These are phyloP conservation scores for Montipora capricornis DNA, from an alignment of 64 coral and sea anemone genomes.

Conservation along the genomic window DNA sequence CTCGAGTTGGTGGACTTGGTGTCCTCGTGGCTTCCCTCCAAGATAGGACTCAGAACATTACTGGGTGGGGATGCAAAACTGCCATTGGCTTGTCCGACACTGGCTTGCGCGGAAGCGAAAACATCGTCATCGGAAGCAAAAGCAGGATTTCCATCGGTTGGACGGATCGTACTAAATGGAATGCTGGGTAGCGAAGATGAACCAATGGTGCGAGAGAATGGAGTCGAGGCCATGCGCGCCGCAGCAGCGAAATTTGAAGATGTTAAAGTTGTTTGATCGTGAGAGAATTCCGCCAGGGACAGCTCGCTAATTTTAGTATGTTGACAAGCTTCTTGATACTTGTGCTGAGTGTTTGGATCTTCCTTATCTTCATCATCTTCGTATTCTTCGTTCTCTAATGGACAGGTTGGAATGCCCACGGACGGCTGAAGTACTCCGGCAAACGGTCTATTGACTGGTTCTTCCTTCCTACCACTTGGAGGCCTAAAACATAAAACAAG, in stretches of 20 bases:
- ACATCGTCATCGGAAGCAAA: slow-evolving; percentile 31
- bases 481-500: slow-evolving; percentile 49
- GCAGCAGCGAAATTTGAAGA: slow-evolving; percentile 71
- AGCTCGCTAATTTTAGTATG: slow-evolving; percentile 67
- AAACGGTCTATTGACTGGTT: slow-evolving; percentile 44
- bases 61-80: slow-evolving; percentile 80
- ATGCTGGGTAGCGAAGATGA: slow-evolving; percentile 59
- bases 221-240: slow-evolving; percentile 86
- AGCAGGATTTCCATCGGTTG: slow-evolving; percentile 31
- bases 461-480: slow-evolving; percentile 70
- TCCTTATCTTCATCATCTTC: slow-evolving; percentile 49
- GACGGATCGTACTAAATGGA: slow-evolving; percentile 74
- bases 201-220: slow-evolving; percentile 41
- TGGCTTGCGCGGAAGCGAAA: not conserved
- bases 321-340: not conserved
- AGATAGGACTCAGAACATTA: slow-evolving; percentile 89
- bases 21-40: slow-evolving; percentile 96
- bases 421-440: slow-evolving; percentile 86
- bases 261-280: slow-evolving; percentile 61
- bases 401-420: slow-evolving; percentile 80
- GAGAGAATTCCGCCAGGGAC: slow-evolving; percentile 52
- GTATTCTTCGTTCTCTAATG: slow-evolving; percentile 61
- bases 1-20: slow-evolving; percentile 72
- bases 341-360: not conserved
- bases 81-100: slow-evolving; percentile 1